These are phyloP conservation scores for Tragelaphus eurycerus DNA, from an alignment of 2,797 vertebrate genomes.

Conservation along the genomic window DNA sequence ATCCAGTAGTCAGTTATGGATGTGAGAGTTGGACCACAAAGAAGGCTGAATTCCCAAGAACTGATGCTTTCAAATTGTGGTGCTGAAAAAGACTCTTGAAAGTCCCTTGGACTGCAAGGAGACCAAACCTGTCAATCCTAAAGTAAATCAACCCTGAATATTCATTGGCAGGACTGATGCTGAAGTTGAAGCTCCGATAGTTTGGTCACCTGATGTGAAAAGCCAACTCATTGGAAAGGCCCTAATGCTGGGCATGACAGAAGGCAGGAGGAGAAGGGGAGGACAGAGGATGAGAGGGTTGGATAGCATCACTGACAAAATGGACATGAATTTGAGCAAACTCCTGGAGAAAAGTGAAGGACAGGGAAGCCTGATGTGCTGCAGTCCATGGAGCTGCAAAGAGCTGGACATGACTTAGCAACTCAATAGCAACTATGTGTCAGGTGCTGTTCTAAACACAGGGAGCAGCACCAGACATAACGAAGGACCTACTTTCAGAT, in stretches of 20 bases:
- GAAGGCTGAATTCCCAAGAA: not conserved
- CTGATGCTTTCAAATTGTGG: not conserved
- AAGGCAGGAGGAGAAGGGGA: not conserved
- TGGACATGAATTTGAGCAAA: not conserved
- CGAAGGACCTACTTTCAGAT: not conserved
- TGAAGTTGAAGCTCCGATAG: not conserved
- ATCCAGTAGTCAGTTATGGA: not conserved
- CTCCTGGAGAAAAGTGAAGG: not conserved
- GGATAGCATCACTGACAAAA: accelerated
- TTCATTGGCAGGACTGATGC: not conserved
- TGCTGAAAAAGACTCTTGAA: not conserved
- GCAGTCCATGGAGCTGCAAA: not conserved
- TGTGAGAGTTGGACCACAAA: not conserved
- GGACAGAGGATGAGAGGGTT: not conserved
- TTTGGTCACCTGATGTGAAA: not conserved
- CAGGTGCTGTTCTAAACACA: not conserved
- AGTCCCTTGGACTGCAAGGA: not conserved
- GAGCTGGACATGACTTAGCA: not conserved
- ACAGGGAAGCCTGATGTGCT: not conserved
- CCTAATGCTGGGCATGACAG: not conserved
- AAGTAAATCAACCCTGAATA: not conserved
- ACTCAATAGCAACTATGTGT: not conserved
- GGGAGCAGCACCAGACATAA: not conserved
- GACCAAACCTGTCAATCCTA: not conserved
- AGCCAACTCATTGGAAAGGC: not conserved